Base-by-base conservation (phyloP, 2,888 invertebrate species). In the Drosophila ochracea region DNA sequence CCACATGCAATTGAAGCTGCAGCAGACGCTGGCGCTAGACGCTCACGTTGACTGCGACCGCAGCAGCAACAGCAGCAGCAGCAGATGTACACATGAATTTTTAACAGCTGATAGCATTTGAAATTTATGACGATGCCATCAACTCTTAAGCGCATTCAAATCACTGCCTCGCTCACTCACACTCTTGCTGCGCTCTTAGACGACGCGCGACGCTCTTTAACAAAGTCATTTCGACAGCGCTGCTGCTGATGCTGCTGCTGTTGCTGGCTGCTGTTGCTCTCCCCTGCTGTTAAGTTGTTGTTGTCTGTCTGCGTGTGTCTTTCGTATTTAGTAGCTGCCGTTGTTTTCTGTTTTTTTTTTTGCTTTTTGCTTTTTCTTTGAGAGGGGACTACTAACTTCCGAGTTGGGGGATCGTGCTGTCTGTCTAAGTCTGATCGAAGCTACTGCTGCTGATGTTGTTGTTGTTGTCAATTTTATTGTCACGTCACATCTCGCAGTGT, bases 51-150 rank as follows among this genome's bases (percentile, higher is more conserved):
- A 53, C 47, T 47, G 33, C 68, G 68, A 67, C 70, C 11, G 50
- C 63, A 53, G 71, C 61, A 78, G 66, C 80, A 83, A 59, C 55
- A 63, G 54, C 68, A 61, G 47, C 67, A 61, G 64, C 61, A 78
- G 68, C 80, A 83, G 78, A 80, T 85, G 83, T 85, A 77, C 61
- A 59, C 59, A 78, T 77, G 73, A 66, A 76, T 84, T 87, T 83
- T 73, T 67, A 87, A 89, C 84, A 84, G 84, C 84, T 84, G 84
- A 84, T 89, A 72, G 74, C 84, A 81, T 83, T 89, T 67, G 54
- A 74, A 86, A 84, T 84, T 84, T 86, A 89, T 86, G 80, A 60
- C 70, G 73, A 80, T 64, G 74, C 43, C 62, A 76, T 54, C 50
- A 54, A 54, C 87, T 69, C 78, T 73, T 61, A 60, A 59, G 50